phyloP scores from a whole-genome alignment of 2,888 invertebrate genomes.

The Cataglyphis cursor region DNA sequence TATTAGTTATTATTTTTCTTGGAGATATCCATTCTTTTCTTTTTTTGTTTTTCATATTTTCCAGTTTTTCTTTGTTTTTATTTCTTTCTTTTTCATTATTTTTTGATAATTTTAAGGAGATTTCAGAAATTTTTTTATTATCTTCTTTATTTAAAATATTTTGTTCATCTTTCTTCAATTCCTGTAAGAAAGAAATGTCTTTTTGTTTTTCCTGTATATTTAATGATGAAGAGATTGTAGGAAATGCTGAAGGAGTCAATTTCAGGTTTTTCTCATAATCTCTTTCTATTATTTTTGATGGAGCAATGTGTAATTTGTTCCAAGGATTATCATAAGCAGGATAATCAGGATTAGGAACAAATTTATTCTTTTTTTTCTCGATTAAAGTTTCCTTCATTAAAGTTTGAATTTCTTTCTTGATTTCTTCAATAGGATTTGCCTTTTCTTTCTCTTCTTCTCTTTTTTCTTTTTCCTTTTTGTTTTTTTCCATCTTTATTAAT shows the following conservation, averaged over 20 bases:
- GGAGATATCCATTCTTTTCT: neutral
- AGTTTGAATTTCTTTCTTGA: slow-evolving; percentile 43
- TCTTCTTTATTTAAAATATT: neutral
- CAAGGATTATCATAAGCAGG: slow-evolving; percentile 68
- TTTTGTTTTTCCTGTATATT: slow-evolving; percentile 14
- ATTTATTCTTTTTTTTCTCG: slow-evolving; percentile 56
- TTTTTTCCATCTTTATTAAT: slow-evolving; percentile 57
- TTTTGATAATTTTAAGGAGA: neutral
- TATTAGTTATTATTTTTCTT: neutral
- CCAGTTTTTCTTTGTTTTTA: neutral
- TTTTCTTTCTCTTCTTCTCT: slow-evolving; percentile 64
- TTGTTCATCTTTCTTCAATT: neutral
- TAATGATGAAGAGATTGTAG: slow-evolving; percentile 15
- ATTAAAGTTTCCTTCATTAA: slow-evolving; percentile 6
- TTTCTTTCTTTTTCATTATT: neutral
- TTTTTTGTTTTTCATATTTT: neutral
- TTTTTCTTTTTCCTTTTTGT: slow-evolving; percentile 34
- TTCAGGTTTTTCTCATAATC: slow-evolving; percentile 71
- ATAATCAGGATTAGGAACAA: slow-evolving; percentile 66
- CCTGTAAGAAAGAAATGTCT: neutral
- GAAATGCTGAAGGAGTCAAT: slow-evolving; percentile 59
- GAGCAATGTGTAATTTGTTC: slow-evolving; percentile 72
- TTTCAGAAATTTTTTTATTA: neutral
- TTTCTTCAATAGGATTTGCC: slow-evolving; percentile 16
- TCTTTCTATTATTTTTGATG: slow-evolving; percentile 60